phyloP scores from a whole-genome alignment of 2,888 invertebrate genomes.

The Magallana nippona region DNA sequence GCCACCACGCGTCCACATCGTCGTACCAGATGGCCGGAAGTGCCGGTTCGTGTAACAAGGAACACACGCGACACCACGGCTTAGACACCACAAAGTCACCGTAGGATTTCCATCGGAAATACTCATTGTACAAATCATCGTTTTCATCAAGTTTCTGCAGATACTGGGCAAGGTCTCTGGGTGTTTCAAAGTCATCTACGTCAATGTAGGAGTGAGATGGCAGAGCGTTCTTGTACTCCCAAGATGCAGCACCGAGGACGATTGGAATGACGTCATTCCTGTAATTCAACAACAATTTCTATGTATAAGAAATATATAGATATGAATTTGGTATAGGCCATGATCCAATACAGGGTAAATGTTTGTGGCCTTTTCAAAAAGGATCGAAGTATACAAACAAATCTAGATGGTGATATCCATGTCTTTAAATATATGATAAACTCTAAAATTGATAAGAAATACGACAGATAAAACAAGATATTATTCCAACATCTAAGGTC shows the following conservation, averaged over 20 bases:
- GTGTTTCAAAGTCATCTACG: slow-evolving; percentile 48
- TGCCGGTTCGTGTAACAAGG: slow-evolving; percentile 42
- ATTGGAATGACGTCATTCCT: slow-evolving; percentile 47
- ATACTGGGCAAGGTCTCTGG: slow-evolving; percentile 42
- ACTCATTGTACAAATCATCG: slow-evolving; percentile 47
- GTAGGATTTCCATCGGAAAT: slow-evolving; percentile 45
- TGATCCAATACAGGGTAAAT: too few relatives aligned
- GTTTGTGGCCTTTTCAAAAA: too few relatives aligned
- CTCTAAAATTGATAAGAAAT: too few relatives aligned
- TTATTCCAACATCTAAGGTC: too few relatives aligned
- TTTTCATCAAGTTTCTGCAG: slow-evolving; percentile 45
- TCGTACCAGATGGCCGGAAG: slow-evolving; percentile 42
- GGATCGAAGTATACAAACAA: too few relatives aligned
- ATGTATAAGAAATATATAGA: background rate
- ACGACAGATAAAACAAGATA: too few relatives aligned
- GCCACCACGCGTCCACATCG: slow-evolving; percentile 48
- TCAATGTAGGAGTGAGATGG: slow-evolving; percentile 49
- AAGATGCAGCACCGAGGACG: slow-evolving; percentile 44
- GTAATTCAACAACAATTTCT: background rate
- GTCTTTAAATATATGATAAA: too few relatives aligned
- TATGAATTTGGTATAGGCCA: background rate
- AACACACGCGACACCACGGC: slow-evolving; percentile 49
- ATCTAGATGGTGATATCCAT: too few relatives aligned
- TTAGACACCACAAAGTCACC: slow-evolving; percentile 46
- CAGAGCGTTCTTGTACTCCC: slow-evolving; percentile 38